These are phyloP conservation scores for Eulacestoma nigropectus DNA, from an alignment of 2,113 vertebrate species.

Conservation along the genomic window DNA sequence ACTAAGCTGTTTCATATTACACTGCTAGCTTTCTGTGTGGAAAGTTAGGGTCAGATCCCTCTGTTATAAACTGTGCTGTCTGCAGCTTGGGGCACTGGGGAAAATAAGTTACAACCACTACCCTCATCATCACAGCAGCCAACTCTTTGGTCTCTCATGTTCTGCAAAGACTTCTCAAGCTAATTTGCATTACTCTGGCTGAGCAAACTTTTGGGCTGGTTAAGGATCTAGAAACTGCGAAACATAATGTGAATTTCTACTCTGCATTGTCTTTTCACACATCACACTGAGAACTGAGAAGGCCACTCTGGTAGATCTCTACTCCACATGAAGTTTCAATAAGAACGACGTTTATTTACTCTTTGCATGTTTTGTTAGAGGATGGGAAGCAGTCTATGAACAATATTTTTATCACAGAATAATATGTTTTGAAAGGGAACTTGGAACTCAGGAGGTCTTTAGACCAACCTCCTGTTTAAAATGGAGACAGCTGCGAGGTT, in stretches of 20 bases:
- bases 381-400: neutral
- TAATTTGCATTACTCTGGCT: neutral
- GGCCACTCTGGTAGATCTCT: neutral
- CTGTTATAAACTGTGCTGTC: neutral
- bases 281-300: neutral
- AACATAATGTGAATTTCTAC: neutral
- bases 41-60: neutral
- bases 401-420: neutral
- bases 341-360: neutral
- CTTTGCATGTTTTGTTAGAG: neutral
- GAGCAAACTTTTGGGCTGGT: neutral
- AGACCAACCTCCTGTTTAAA: neutral
- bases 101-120: neutral
- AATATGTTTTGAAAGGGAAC: neutral
- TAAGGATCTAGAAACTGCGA: neutral
- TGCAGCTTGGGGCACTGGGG: neutral
- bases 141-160: neutral
- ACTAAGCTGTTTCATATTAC: neutral
- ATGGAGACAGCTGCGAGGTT: neutral
- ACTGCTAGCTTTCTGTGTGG: neutral
- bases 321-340: neutral
- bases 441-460: neutral
- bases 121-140: neutral
- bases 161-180: neutral
- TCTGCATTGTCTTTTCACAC: neutral